These are phyloP conservation scores for Patiria miniata DNA, from an alignment of 35 echinoderm and acorn worm genomes.

Conservation along the genomic window DNA sequence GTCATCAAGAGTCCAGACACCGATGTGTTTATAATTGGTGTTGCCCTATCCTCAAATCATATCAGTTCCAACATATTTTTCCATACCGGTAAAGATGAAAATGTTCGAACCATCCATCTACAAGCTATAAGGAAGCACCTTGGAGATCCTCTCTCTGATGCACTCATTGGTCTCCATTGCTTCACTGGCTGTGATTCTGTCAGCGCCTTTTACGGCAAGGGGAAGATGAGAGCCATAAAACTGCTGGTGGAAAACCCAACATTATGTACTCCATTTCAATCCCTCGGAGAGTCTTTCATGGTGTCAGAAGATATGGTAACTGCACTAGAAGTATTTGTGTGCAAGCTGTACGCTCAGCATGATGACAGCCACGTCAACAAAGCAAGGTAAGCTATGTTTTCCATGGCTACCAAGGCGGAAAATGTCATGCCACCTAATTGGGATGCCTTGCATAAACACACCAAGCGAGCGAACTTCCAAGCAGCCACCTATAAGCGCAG, in stretches of 20 bases:
- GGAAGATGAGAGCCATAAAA: conserved; percentile 52
- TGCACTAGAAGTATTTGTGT: conserved; percentile 47
- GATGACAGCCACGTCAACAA: neutral
- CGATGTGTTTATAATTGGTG: too few species aligned
- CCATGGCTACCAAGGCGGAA: conserved; percentile 46
- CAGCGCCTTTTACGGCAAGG: conserved; percentile 56
- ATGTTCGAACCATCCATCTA: conserved; percentile 46
- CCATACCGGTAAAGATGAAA: conserved; percentile 63
- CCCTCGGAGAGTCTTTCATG: conserved; percentile 28
- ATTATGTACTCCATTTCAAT: neutral
- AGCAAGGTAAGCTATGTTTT: conserved; percentile 37
- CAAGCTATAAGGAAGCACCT: conserved; percentile 25
- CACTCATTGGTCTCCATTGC: conserved; percentile 65
- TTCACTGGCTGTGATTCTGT: conserved; percentile 62
- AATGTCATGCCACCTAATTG: conserved; percentile 59
- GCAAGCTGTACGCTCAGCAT: conserved; percentile 41
- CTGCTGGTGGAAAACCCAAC: conserved; percentile 6
- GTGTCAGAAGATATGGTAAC: conserved; percentile 2
- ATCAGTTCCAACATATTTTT: conserved; percentile 43
- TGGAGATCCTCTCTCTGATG: conserved; percentile 33
- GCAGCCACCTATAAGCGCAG: too few species aligned
- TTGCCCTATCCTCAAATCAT: too few species aligned
- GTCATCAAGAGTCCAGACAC: too few species aligned
- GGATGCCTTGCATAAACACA: conserved; percentile 47
- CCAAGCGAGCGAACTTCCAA: conserved; percentile 39